Evolutionary conservation across 1,140 invertebrate species (phyloP).

Genomic region (Probaryconus sp.): DNA sequence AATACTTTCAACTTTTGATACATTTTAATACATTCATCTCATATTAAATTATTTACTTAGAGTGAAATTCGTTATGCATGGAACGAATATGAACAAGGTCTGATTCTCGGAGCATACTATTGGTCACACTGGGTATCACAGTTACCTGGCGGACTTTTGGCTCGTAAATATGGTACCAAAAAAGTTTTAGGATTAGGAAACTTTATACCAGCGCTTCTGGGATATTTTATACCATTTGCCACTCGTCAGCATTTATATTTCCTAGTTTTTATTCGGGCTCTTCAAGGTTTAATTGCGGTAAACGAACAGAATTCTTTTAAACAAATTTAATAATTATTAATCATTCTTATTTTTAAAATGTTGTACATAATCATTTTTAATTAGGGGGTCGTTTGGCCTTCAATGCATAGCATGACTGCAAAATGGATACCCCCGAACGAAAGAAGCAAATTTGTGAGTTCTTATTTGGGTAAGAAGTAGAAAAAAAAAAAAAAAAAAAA

Average conservation of each 20-base stretch:
- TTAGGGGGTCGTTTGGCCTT: slow-evolving; percentile 89
- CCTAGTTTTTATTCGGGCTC: slow-evolving; percentile 82
- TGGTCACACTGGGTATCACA: slow-evolving; percentile 86
- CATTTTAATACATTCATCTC: no score
- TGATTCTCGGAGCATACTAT: slow-evolving; percentile 86
- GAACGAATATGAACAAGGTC: slow-evolving; percentile 83
- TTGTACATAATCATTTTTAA: no score
- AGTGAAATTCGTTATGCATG: slow-evolving; percentile 80
- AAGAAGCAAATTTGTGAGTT: slow-evolving; percentile 85
- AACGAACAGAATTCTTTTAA: slow-evolving; percentile 68
- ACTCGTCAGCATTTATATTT: slow-evolving; percentile 81
- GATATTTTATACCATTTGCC: slow-evolving; percentile 83
- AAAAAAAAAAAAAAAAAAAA: slow-evolving; percentile 38
- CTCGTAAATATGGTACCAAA: slow-evolving; percentile 85
- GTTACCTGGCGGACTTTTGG: slow-evolving; percentile 86
- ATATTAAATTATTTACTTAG: slow-evolving; percentile 23
- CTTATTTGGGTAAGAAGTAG: slow-evolving; percentile 82
- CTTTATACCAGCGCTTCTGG: slow-evolving; percentile 83
- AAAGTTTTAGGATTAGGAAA: slow-evolving; percentile 84
- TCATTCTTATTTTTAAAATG: no score
- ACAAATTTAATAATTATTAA: neutral
- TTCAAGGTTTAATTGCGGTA: slow-evolving; percentile 87
- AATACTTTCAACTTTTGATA: no score
- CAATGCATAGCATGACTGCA: slow-evolving; percentile 88
- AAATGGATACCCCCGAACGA: slow-evolving; percentile 91